Evolutionary conservation across 2,888 invertebrate species (phyloP), one percentile per base, ranked within the genome.

Genomic region (Nudaria mundana): DNA sequence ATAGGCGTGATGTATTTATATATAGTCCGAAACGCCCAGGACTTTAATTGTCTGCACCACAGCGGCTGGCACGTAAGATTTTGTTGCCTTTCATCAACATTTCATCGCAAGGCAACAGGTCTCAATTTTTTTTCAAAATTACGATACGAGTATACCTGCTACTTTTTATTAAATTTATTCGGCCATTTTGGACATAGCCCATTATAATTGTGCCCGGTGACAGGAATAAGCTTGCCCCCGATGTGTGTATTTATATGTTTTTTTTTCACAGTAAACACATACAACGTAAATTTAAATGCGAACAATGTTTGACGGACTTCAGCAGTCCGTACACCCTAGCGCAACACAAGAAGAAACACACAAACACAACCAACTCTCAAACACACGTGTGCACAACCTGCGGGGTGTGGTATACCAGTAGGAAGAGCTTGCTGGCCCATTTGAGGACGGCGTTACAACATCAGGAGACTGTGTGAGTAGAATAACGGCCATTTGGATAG

Each of bases 321-420:
- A 75, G 74, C 40, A 82, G 76, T 10, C 87, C 87, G 0, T 84
- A 86, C 64, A 73, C 76, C 0, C 52, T 82, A 1, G 64, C 52
- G 0, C 67, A 71, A 3, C 86, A 85, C 34, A 67, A 67, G 30
- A 74, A 69, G 37, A 64, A 48, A 4, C 85, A 83, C 44, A 6
- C 3, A 0, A 0, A 3, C 0, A 2, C 6, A 3, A 12, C 5
- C 0, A 16, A 16, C 0, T 29, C 37, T 2, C 14, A 16, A 0
- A 18, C 48, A 2, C 60, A 68, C 24, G 60, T 52, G 38, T 81
- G 79, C 30, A 44, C 39, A 0, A 39, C 51, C 0, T 81, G 82
- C 35, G 61, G 63, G 1, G 30, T 63, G 1, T 46, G 57, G 0
- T 84, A 71, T 40, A 38, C 22, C 3, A 60, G 48, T 0, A 57